phyloP scores from a whole-genome alignment of 2,888 invertebrate genomes.

The Tinea pellionella region DNA sequence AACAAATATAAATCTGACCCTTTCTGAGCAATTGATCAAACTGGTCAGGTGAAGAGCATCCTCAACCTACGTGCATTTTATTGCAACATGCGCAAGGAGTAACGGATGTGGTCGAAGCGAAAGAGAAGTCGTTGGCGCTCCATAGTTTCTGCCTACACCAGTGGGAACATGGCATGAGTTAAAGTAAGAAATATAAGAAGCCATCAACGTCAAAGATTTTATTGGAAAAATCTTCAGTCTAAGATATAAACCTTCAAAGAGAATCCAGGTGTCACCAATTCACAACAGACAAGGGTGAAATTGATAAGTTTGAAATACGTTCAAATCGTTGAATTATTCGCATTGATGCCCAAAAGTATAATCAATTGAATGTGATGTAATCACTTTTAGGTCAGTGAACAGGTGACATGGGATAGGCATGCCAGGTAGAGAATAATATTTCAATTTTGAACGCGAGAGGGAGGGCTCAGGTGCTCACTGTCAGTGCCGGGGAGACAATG shows the following conservation, averaged over 20 bases:
- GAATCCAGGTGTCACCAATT: neutral
- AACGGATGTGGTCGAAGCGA: too few relatives aligned
- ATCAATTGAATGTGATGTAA: constrained; percentile 13
- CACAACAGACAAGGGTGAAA: neutral
- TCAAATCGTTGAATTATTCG: constrained; percentile 8
- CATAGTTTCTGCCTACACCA: too few relatives aligned
- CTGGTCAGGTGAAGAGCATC: too few relatives aligned
- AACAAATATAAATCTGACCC: too few relatives aligned
- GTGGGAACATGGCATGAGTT: too few relatives aligned
- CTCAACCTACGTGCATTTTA: too few relatives aligned
- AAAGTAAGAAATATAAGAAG: too few relatives aligned
- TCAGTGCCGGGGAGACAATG: constrained; percentile 17
- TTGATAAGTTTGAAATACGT: constrained; percentile 1
- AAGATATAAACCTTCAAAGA: neutral
- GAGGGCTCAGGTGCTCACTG: constrained; percentile 30
- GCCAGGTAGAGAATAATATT: constrained; percentile 13
- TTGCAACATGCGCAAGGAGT: too few relatives aligned
- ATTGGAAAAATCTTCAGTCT: too few relatives aligned
- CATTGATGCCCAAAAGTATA: constrained; percentile 12
- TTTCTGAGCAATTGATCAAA: too few relatives aligned
- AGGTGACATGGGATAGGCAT: constrained; percentile 10
- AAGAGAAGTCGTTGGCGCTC: too few relatives aligned
- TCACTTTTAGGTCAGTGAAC: constrained; percentile 10
- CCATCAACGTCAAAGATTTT: neutral
- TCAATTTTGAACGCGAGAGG: constrained; percentile 11